Evolutionary conservation across 1,140 invertebrate species (phyloP), one percentile per base, ranked within the genome.

Genomic region (Zaprionus capensis): DNA sequence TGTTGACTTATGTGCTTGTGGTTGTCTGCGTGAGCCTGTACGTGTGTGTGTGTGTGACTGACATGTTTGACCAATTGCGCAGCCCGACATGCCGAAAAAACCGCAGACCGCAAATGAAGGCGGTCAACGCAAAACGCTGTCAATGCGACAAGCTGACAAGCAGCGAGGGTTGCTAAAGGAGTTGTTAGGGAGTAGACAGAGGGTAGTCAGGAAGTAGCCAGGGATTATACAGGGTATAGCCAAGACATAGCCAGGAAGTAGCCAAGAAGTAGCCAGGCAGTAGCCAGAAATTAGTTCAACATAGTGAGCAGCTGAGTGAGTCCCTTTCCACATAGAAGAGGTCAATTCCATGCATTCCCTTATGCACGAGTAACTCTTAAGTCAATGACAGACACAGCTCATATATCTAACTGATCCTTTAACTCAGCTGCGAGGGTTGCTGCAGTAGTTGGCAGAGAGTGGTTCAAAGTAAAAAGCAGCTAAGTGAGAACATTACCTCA

Each of bases 51-150:
- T 49, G 55, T 53, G 36, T 59, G 55, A 56, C 64, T 80, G 82
- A 87, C 82, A 80, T 77, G 53, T 87, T 77, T 69, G 67, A 78
- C 73, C 84, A 78, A 72, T 83, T 77, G 76, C 49, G 53, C 65
- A 70, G 44, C 46, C 38, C 24, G 70, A 51, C 69, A 74, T 58
- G 62, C 22, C 56, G 14, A 49, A 44, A 56, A 49, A 56, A 58
- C 77, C 62, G 17, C 64, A 69, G 34, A 75, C 83, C 83, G 61
- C 83, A 88, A 87, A 83, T 81, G 65, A 84, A 74, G 72, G 76
- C 80, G 69, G 58, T 56, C 63, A 62, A 61, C 55, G 80, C 78
- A 55, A 73, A 73, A 69, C 56, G 56, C 70, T 65, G 56, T 73
- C 71, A 76, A 80, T 71, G 62, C 71, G 85, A 76, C 71, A 78